A percentile compares a stretch with the other conserved stretches of the same genome.
Conservation (phyloP, 1,140 invertebrate species). For the Drosophila pectinifera region DNA sequence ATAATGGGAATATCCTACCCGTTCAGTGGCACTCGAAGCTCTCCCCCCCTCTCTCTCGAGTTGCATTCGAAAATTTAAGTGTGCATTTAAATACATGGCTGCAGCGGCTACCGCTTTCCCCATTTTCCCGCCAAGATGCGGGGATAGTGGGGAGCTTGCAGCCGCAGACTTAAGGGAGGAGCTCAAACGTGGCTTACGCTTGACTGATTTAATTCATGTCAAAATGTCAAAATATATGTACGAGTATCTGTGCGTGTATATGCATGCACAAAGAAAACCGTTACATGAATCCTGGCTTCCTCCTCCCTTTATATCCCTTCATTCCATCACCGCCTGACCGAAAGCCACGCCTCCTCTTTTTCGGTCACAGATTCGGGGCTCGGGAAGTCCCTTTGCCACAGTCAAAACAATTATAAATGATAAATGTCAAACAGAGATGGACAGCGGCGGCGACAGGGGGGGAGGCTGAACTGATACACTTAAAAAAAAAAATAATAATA, state of each 20-base stretch:
- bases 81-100: conserved; percentile 40
- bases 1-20: conserved; percentile 6
- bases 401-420: conserved; percentile 81
- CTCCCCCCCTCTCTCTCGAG: conserved; percentile 18
- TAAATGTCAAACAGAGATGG: conserved; percentile 61
- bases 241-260: neutral
- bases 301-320: neutral
- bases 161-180: conserved; percentile 51
- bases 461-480: neutral
- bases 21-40: conserved; percentile 28
- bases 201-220: conserved; percentile 82
- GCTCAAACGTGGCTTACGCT: conserved; percentile 64
- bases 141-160: conserved; percentile 1
- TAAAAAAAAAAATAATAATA: neutral
- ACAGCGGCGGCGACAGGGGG: neutral
- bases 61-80: conserved; percentile 31
- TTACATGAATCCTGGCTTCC: conserved; percentile 22
- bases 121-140: conserved; percentile 11
- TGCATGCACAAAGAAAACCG: conserved; percentile 64
- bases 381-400: conserved; percentile 31
- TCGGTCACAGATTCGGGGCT: conserved; percentile 16
- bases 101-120: conserved; percentile 13
- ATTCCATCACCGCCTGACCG: conserved; percentile 3
- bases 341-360: conserved; percentile 27
- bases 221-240: conserved; percentile 78